phyloP scores from a whole-genome alignment of 1,140 invertebrate genomes.

The Drosophila varians region DNA sequence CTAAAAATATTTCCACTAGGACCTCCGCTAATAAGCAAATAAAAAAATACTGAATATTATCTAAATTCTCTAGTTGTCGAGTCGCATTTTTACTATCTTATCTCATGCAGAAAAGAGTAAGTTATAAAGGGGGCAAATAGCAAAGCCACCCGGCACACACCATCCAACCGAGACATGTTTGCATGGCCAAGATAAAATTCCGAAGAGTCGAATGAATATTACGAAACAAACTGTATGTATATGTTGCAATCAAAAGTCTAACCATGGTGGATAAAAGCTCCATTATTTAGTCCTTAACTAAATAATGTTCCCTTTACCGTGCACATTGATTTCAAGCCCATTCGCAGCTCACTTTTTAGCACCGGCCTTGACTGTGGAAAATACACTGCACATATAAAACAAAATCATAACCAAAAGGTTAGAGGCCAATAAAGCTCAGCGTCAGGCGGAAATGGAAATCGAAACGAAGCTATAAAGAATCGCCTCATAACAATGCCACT shows the following conservation, averaged over 20 bases:
- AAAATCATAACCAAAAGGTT: slow-evolving; percentile 36
- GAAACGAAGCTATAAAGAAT: slow-evolving; percentile 5
- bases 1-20: no score
- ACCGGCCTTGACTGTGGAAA: slow-evolving; percentile 12
- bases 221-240: no score
- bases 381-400: slow-evolving; percentile 22
- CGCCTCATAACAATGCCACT: no score
- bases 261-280: no score
- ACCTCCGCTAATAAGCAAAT: slow-evolving; percentile 1
- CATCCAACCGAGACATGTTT: background rate
- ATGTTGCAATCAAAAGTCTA: no score
- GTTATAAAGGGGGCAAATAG: no score
- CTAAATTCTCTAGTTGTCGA: slow-evolving; percentile 11
- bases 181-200: background rate
- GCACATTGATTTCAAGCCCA: no score
- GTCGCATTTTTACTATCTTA: slow-evolving; percentile 35
- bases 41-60: no score
- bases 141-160: background rate
- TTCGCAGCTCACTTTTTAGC: no score
- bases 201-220: background rate
- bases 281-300: background rate
- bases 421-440: slow-evolving; percentile 24
- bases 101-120: slow-evolving; percentile 4
- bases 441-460: slow-evolving; percentile 42
- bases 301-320: no score